Conservation (phyloP, 64 coral and sea anemone species). For the Actinia tenebrosa region DNA sequence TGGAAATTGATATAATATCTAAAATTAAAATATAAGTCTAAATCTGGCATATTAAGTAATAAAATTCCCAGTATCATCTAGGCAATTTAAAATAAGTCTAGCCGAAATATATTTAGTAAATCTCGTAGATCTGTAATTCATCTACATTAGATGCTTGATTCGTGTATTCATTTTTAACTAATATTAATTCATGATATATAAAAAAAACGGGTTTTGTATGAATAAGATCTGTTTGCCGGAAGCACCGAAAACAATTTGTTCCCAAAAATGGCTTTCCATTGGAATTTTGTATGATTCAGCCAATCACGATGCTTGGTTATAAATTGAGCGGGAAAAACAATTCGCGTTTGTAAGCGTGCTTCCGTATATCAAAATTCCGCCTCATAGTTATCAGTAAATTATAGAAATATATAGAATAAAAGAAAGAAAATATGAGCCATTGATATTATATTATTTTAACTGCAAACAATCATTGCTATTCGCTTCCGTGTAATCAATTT, state of each 20-base stretch:
- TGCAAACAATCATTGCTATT: neutral
- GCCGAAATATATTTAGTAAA: neutral
- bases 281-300: neutral
- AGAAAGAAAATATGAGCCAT: neutral
- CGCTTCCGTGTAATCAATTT: neutral
- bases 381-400: neutral
- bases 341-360: neutral
- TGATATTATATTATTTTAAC: neutral
- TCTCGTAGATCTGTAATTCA: neutral
- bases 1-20: neutral
- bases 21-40: neutral
- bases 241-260: neutral
- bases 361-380: neutral
- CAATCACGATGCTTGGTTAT: neutral
- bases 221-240: neutral
- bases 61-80: neutral
- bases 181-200: neutral
- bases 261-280: neutral
- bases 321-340: neutral
- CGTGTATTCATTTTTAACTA: neutral
- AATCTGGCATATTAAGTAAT: neutral
- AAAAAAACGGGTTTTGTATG: neutral
- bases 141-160: conserved; percentile 2
- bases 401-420: neutral
- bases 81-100: neutral